These are phyloP conservation scores for Eucidaris tribuloides DNA, from an alignment of 35 echinoderm and acorn worm genomes.

Conservation along the genomic window DNA sequence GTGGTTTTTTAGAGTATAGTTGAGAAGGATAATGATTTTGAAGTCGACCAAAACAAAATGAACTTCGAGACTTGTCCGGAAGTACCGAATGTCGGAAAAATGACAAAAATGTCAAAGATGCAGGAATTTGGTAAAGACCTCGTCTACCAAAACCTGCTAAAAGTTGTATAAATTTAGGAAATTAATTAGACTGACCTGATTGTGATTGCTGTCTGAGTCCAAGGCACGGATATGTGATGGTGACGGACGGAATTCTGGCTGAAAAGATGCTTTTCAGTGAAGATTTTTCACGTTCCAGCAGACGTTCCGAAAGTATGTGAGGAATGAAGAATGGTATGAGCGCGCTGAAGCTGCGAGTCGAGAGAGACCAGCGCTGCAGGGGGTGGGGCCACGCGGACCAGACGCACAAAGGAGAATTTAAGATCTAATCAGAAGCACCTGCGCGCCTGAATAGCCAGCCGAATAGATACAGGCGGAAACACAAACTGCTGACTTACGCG, in stretches of 20 bases:
- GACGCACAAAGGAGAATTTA: constrained; percentile 90
- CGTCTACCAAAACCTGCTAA: constrained; percentile 38
- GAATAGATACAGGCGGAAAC: too few relatives aligned
- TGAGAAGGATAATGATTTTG: constrained; percentile 10
- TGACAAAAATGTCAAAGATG: constrained; percentile 99
- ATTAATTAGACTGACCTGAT: constrained; percentile 69
- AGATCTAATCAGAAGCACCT: constrained; percentile 55
- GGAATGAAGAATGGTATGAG: constrained; percentile 99
- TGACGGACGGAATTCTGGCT: constrained; percentile 67
- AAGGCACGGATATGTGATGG: constrained; percentile 85
- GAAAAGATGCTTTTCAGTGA: constrained; percentile 94
- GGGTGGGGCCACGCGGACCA: constrained; percentile 89
- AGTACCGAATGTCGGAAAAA: constrained; percentile 96
- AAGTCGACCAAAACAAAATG: constrained; percentile 37
- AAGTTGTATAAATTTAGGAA: constrained; percentile 50
- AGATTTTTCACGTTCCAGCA: constrained; percentile 99
- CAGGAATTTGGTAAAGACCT: constrained; percentile 64
- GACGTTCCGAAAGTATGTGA: constrained; percentile 91
- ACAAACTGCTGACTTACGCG: too few relatives aligned
- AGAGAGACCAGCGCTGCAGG: constrained; percentile 85
- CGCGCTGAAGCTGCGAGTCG: constrained; percentile 82
- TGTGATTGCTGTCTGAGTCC: constrained; percentile 45
- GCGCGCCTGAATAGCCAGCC: not conserved
- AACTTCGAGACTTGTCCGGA: constrained; percentile 83
- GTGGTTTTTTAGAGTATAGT: not conserved